A percentile compares a stretch with the other conserved stretches of the same genome.
Conservation (phyloP, 2,797 vertebrate genomes). For the Pseudomugil gertrudae region DNA sequence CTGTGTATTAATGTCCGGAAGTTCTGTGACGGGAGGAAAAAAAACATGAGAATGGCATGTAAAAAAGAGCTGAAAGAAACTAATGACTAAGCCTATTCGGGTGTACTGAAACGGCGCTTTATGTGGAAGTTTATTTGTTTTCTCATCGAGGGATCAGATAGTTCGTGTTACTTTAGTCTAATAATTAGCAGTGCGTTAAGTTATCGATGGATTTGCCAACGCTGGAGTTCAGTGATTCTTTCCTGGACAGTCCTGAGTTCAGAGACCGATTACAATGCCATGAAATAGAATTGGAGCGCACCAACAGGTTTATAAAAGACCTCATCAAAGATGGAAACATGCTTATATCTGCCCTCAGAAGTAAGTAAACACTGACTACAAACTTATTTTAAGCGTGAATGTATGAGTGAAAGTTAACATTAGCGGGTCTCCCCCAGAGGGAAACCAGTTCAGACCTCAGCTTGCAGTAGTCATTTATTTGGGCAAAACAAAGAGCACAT, state of each 20-base stretch:
- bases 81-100: constrained; percentile 7
- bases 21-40: constrained; percentile 44
- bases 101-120: constrained; percentile 1
- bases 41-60: constrained; percentile 69
- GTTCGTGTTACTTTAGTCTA: background rate
- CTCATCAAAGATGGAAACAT: constrained; percentile 95
- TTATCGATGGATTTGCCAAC: constrained; percentile 91
- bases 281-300: constrained; percentile 93
- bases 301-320: constrained; percentile 97
- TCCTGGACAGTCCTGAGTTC: constrained; percentile 95
- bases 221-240: constrained; percentile 96
- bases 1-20: constrained; percentile 68
- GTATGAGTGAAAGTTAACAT: background rate
- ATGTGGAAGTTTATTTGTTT: background rate
- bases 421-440: constrained; percentile 3
- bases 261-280: constrained; percentile 94
- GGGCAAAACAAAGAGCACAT: background rate
- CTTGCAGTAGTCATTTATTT: background rate
- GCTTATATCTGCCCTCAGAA: constrained; percentile 90
- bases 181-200: constrained; percentile 8
- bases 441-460: background rate
- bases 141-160: background rate
- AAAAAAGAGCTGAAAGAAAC: constrained; percentile 48
- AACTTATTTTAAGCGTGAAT: background rate
- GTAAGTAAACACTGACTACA: constrained; percentile 78